Conservation (phyloP, 2,797 vertebrate species). For the Sebastes oblongus region DNA sequence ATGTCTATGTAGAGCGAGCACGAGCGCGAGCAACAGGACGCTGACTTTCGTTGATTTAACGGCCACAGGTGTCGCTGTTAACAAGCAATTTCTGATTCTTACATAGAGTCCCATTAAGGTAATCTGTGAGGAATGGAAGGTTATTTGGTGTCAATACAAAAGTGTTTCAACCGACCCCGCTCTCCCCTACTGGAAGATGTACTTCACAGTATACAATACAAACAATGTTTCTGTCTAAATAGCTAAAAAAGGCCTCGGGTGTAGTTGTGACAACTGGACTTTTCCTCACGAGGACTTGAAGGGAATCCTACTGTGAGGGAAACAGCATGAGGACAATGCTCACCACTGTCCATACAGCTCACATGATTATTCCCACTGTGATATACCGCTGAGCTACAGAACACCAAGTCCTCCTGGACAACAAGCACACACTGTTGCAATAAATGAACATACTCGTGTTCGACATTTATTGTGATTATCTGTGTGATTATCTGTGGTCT, state of each 20-base stretch:
- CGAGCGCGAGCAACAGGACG: too few relatives aligned
- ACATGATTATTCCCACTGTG: slow-evolving; percentile 11
- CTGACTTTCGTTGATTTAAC: too few relatives aligned
- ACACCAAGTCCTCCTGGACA: neutral
- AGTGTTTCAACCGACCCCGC: too few relatives aligned
- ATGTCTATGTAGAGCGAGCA: too few relatives aligned
- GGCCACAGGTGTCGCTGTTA: too few relatives aligned
- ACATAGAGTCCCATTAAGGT: too few relatives aligned
- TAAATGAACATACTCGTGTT: neutral
- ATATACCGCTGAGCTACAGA: neutral
- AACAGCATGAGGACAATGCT: slow-evolving; percentile 3
- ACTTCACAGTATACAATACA: neutral
- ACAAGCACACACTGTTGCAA: neutral
- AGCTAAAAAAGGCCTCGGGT: neutral
- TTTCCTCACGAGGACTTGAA: neutral
- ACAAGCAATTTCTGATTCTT: too few relatives aligned
- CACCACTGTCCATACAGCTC: slow-evolving; percentile 12
- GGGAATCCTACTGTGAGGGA: neutral
- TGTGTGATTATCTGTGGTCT: neutral
- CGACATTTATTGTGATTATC: neutral
- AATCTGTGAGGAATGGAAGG: too few relatives aligned
- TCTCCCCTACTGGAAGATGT: neutral
- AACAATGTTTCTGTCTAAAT: neutral
- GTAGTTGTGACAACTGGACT: neutral
- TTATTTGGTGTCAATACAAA: too few relatives aligned